These are phyloP conservation scores for Epistrophe grossulariae DNA, from an alignment of 2,888 invertebrate genomes.

Conservation along the genomic window DNA sequence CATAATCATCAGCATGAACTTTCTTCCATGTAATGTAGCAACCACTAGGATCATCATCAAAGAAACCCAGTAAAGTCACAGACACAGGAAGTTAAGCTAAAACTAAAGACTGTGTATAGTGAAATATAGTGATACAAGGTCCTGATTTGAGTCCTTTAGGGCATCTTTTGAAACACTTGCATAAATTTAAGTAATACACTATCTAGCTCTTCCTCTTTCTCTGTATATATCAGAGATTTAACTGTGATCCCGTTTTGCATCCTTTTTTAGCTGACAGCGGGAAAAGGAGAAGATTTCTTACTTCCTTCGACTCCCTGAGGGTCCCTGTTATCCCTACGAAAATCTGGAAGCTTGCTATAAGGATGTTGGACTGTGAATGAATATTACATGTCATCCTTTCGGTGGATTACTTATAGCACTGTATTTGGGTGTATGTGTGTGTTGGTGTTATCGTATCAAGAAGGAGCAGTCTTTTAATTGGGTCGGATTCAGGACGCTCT, in stretches of 20 bases:
- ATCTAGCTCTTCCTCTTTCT: background rate
- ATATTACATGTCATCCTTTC: constrained; percentile 51
- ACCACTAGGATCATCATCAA: background rate
- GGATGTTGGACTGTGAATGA: constrained; percentile 43
- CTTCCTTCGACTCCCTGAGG: constrained; percentile 17
- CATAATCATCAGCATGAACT: constrained; percentile 11
- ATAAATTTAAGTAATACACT: constrained; percentile 49
- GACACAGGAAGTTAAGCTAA: constrained; percentile 63
- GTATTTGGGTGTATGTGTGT: background rate
- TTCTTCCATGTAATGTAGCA: background rate
- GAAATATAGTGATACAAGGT: constrained; percentile 37
- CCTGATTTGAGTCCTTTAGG: constrained; percentile 62
- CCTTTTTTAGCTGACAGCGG: background rate
- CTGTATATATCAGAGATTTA: background rate
- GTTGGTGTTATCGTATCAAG: constrained; percentile 55
- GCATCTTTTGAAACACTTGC: constrained; percentile 57
- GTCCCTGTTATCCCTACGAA: constrained; percentile 1
- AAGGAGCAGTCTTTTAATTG: constrained; percentile 53
- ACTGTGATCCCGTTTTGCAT: constrained; percentile 3
- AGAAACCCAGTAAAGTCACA: constrained; percentile 16
- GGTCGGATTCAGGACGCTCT: constrained; percentile 44
- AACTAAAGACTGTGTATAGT: constrained; percentile 4
- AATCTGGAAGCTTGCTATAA: constrained; percentile 6
- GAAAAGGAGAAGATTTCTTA: constrained; percentile 16
- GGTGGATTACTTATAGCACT: constrained; percentile 38